Percentiles rank a stretch among this genome's conserved stretches.
Conservation (phyloP, 2,797 vertebrate species). For the Phyllotis vaccarum region DNA sequence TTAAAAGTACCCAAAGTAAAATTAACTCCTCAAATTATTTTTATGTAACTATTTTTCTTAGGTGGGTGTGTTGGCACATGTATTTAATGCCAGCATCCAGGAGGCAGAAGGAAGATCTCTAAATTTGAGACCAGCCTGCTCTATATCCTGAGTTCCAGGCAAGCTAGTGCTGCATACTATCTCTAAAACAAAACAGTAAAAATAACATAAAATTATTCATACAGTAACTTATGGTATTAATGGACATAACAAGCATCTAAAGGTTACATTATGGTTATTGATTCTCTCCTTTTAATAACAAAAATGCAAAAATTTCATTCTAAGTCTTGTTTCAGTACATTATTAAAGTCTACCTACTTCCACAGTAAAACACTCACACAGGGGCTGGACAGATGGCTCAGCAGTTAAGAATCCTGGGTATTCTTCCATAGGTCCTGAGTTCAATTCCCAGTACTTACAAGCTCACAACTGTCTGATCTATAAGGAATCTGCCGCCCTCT, state of each 20-base stretch:
- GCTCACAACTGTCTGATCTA: not conserved
- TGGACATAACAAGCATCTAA: not conserved
- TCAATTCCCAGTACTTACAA: not conserved
- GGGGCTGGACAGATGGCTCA: too few species aligned
- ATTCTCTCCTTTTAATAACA: not conserved
- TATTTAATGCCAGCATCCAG: not conserved
- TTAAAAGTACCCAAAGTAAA: constrained; percentile 11
- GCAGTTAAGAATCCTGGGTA: too few species aligned
- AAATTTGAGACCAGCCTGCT: not conserved
- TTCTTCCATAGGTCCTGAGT: too few species aligned
- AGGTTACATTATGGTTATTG: not conserved
- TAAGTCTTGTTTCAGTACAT: not conserved
- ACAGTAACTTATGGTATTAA: not conserved
- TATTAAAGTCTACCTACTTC: not conserved
- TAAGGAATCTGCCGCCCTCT: not conserved
- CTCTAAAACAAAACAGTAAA: not conserved
- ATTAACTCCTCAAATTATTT: not conserved
- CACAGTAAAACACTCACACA: not conserved
- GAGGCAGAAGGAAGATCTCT: not conserved
- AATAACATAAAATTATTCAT: not conserved
- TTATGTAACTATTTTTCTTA: not conserved
- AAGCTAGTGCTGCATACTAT: not conserved
- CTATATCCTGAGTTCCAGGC: not conserved
- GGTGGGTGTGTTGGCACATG: not conserved
- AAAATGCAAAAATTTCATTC: not conserved